A percentile compares a stretch with the other conserved stretches of the same genome.
These are phyloP conservation scores for Aplocera efformata DNA, from an alignment of 2,888 invertebrate genomes.

Conservation along the genomic window DNA sequence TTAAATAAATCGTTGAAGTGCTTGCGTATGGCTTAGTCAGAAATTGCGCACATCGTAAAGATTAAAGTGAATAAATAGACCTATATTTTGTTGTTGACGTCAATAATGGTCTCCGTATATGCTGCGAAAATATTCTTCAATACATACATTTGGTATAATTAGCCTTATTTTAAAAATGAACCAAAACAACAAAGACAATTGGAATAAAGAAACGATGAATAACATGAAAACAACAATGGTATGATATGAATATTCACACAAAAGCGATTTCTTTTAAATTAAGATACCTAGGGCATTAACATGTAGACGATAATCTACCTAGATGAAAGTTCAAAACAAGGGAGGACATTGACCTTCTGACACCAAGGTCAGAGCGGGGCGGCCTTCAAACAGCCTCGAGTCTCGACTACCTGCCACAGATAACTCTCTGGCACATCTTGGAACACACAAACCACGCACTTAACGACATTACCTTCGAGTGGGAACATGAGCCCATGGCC, in stretches of 20 bases:
- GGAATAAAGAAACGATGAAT: too few species aligned
- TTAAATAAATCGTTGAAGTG: not conserved
- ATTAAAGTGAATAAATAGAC: conserved; percentile 5
- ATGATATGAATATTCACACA: too few species aligned
- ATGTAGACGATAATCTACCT: conserved; percentile 34
- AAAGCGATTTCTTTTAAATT: too few species aligned
- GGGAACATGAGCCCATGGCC: conserved; percentile 71
- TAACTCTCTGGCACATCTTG: conserved; percentile 54
- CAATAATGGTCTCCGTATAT: not conserved
- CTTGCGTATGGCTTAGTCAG: conserved; percentile 6
- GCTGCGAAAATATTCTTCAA: too few species aligned
- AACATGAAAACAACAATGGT: too few species aligned
- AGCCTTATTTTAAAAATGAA: too few species aligned
- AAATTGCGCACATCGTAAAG: conserved; percentile 7
- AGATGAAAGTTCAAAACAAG: conserved; percentile 61
- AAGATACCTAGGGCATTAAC: not conserved
- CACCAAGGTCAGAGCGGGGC: conserved; percentile 76
- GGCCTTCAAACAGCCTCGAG: conserved; percentile 74
- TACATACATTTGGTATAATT: too few species aligned
- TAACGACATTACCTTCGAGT: conserved; percentile 69
- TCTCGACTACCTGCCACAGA: conserved; percentile 58
- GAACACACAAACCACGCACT: conserved; percentile 51
- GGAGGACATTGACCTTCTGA: conserved; percentile 75
- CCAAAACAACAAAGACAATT: too few species aligned
- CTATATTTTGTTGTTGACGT: conserved; percentile 5